Percentiles rank a stretch among this genome's conserved stretches.
These are phyloP conservation scores for Mustela nigripes DNA, from an alignment of 2,113 vertebrate species.

Conservation along the genomic window DNA sequence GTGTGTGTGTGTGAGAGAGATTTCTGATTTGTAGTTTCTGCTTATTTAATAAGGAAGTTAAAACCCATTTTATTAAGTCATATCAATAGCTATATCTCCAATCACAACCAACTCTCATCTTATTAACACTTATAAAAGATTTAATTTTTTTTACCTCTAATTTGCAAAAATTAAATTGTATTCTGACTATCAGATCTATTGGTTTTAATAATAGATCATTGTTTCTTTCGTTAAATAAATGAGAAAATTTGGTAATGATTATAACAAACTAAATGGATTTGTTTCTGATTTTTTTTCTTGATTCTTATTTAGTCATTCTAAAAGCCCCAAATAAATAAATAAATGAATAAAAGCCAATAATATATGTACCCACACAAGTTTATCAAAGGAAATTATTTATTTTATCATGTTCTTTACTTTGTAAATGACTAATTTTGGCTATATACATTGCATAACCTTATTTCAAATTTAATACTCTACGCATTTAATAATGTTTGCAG, in stretches of 20 bases:
- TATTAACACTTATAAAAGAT: not conserved
- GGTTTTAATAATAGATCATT: not conserved
- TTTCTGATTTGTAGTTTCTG: slow-evolving; percentile 5
- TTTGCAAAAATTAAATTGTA: not conserved
- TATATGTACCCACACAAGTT: not conserved
- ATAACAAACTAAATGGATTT: not conserved
- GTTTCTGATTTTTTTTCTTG: slow-evolving; percentile 28
- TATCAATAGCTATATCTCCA: not conserved
- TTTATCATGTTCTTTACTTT: not conserved
- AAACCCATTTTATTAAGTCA: slow-evolving; percentile 13
- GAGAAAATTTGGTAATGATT: not conserved
- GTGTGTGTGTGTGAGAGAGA: not conserved
- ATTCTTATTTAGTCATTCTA: slow-evolving; percentile 12
- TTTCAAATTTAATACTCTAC: not conserved
- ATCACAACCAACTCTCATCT: not conserved
- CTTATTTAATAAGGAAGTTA: not conserved
- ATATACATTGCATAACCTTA: not conserved
- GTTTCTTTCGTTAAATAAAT: not conserved
- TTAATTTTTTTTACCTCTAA: not conserved
- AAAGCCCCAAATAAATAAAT: too few species aligned
- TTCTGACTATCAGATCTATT: not conserved
- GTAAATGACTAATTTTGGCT: slow-evolving; percentile 44
- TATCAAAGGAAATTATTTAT: not conserved
- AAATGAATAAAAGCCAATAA: not conserved
- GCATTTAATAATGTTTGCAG: not conserved